Evolutionary conservation across 2,888 invertebrate species (phyloP).

Genomic region (Macroteleia sp.): DNA sequence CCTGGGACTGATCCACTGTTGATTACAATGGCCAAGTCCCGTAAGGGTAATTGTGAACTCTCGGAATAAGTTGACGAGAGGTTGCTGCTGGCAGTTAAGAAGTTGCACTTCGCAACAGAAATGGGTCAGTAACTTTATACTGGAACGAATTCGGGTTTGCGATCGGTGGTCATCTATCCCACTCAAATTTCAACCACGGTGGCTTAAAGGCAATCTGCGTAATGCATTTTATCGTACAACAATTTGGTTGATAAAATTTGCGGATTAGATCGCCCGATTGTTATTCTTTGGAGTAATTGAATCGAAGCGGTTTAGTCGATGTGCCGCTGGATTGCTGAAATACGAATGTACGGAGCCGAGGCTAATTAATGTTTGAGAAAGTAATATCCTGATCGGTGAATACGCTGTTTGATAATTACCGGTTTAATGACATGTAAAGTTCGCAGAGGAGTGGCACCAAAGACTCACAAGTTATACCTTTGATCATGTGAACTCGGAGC

Average conservation of each 20-base stretch:
- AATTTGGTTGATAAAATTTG: slow-evolving; percentile 21
- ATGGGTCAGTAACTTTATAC: no score
- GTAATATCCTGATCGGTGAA: not conserved
- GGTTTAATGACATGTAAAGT: slow-evolving; percentile 19
- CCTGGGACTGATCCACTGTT: not conserved
- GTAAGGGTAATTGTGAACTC: slow-evolving; percentile 1
- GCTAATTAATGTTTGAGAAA: slow-evolving; percentile 10
- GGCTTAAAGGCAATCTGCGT: slow-evolving; percentile 21
- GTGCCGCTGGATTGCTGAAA: not conserved
- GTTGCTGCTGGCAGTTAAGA: not conserved
- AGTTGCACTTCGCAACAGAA: no score
- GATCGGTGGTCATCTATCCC: no score
- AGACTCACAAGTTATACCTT: slow-evolving; percentile 21
- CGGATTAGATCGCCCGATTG: no score
- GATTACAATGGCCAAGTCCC: slow-evolving; percentile 7
- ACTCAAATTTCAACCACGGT: slow-evolving; percentile 6
- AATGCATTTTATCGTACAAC: slow-evolving; percentile 21
- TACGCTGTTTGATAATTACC: slow-evolving; percentile 16
- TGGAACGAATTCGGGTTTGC: no score
- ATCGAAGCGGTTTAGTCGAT: slow-evolving; percentile 10
- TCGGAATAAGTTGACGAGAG: slow-evolving; percentile 3
- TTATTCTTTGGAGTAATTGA: slow-evolving; percentile 10
- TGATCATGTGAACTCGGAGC: slow-evolving; percentile 9
- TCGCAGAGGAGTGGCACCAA: slow-evolving; percentile 19
- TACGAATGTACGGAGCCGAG: not conserved